These are phyloP conservation scores for Daubentonia madagascariensis DNA, from an alignment of 2,113 vertebrate species.

Conservation along the genomic window DNA sequence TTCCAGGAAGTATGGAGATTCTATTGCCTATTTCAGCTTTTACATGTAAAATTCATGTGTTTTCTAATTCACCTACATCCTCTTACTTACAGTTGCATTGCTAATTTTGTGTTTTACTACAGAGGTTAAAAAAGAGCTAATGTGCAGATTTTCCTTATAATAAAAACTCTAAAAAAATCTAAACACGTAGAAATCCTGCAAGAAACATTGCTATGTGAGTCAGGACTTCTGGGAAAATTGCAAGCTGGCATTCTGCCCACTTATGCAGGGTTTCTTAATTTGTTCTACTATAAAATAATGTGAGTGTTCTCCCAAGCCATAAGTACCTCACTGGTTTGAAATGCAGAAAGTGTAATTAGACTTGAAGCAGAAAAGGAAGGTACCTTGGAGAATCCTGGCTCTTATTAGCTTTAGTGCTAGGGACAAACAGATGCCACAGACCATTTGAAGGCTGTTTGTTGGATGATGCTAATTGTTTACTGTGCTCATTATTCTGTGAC, in stretches of 20 bases:
- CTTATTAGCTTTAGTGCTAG: slow-evolving; percentile 53
- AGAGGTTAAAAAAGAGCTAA: slow-evolving; percentile 30
- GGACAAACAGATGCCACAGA: slow-evolving; percentile 58
- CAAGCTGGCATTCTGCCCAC: slow-evolving; percentile 46
- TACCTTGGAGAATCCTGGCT: slow-evolving; percentile 60
- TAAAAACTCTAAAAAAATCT: background rate
- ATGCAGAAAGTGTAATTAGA: slow-evolving; percentile 70
- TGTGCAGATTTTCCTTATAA: slow-evolving; percentile 10
- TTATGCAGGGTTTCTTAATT: slow-evolving; percentile 68
- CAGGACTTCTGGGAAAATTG: slow-evolving; percentile 47
- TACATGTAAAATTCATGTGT: slow-evolving; percentile 43
- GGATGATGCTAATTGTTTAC: slow-evolving; percentile 64
- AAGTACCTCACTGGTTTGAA: slow-evolving; percentile 58
- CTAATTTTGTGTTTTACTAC: slow-evolving; percentile 54
- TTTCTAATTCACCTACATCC: slow-evolving; percentile 48
- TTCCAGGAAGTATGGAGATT: slow-evolving; percentile 29
- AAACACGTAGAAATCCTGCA: slow-evolving; percentile 25
- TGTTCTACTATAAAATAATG: slow-evolving; percentile 67
- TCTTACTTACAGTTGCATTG: slow-evolving; percentile 30
- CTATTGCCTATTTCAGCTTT: slow-evolving; percentile 26
- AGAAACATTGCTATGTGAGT: slow-evolving; percentile 32
- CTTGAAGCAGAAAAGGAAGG: slow-evolving; percentile 63
- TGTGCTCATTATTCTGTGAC: slow-evolving; percentile 59
- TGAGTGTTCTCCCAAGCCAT: slow-evolving; percentile 56
- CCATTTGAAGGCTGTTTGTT: slow-evolving; percentile 40